Conservation (phyloP, 2,797 vertebrate species). For the Acanthurus tractus region DNA sequence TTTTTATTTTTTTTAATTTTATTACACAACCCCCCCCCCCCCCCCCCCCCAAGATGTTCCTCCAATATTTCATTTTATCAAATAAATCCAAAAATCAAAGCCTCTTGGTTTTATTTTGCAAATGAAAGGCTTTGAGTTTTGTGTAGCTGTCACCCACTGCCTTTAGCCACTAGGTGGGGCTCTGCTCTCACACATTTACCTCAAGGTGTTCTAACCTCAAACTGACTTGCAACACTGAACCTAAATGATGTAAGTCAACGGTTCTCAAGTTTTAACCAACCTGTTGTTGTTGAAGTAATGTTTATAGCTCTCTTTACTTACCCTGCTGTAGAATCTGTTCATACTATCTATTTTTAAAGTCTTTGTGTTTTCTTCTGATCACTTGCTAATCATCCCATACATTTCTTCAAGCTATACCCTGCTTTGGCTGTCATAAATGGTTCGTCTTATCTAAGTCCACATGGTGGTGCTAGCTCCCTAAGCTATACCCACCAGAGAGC, state of each 20-base stretch:
- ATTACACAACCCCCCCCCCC: too few species aligned
- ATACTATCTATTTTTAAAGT: background rate
- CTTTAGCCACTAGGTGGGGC: conserved; percentile 65
- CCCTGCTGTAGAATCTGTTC: background rate
- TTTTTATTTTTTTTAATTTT: too few species aligned
- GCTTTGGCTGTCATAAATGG: background rate
- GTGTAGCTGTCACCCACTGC: background rate
- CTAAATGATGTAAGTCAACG: background rate
- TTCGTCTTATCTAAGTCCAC: conserved; percentile 53
- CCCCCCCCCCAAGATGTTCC: too few species aligned
- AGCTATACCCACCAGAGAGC: conserved; percentile 27
- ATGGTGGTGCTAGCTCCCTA: conserved; percentile 75
- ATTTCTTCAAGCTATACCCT: background rate
- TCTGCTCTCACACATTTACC: conserved; percentile 30
- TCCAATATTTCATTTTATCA: conserved; percentile 23
- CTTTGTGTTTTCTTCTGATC: conserved; percentile 4
- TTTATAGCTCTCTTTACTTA: background rate
- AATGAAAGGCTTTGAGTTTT: conserved; percentile 33
- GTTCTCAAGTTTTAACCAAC: background rate
- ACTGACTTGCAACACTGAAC: background rate
- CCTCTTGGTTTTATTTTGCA: conserved; percentile 25
- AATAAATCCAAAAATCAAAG: conserved; percentile 18
- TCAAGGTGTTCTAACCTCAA: background rate
- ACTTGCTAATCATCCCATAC: background rate
- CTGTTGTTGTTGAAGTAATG: background rate